phyloP scores from a whole-genome alignment of 2,888 invertebrate species.

The Eucera pruinosa region DNA sequence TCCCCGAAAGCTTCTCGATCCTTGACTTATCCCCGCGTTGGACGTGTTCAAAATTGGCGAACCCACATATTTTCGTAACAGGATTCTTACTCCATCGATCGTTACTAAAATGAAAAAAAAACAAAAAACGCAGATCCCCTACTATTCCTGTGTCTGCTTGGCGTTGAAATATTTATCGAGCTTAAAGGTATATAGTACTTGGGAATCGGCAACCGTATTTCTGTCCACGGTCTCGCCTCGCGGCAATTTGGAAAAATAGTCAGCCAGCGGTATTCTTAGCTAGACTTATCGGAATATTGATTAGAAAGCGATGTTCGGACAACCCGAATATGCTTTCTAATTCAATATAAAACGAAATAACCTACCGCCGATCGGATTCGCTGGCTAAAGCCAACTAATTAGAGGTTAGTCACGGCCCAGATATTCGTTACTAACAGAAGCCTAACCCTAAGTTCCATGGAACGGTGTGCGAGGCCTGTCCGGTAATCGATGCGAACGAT shows the following conservation, averaged over 20 bases:
- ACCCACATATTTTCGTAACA: too few species aligned
- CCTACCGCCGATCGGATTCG: background rate
- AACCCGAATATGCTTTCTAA: too few species aligned
- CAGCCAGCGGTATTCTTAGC: background rate
- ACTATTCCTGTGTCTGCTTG: background rate
- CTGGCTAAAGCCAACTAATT: too few species aligned
- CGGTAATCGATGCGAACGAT: conserved; percentile 36
- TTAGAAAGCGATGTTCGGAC: too few species aligned
- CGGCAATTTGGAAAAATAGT: background rate
- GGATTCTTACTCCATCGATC: background rate
- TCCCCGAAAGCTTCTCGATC: too few species aligned
- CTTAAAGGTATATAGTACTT: background rate
- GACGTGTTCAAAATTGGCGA: too few species aligned
- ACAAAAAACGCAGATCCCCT: too few species aligned
- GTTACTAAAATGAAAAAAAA: background rate
- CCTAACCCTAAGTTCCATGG: background rate
- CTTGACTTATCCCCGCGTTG: too few species aligned
- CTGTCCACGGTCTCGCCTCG: background rate
- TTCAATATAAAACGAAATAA: background rate
- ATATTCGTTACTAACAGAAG: background rate
- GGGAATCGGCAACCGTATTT: background rate
- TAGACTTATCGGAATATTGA: background rate
- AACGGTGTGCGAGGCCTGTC: too few species aligned
- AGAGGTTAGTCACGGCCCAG: background rate
- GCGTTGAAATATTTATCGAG: conserved; percentile 1